phyloP scores from a whole-genome alignment of 2,888 invertebrate species.

The Coecobrya sp. region DNA sequence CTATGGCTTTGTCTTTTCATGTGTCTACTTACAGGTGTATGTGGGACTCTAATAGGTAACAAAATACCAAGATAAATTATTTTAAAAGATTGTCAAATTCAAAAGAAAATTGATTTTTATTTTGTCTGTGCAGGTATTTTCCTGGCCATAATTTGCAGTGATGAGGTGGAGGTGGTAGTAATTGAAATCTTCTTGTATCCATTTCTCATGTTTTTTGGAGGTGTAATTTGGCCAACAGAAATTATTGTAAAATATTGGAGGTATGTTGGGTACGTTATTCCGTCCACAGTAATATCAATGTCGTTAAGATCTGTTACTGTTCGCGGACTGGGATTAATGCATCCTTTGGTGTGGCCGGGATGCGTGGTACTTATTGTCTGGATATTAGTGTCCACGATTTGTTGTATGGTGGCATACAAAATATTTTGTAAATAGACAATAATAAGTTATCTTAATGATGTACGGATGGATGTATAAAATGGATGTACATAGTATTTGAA shows the following conservation, averaged over 20 bases:
- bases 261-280: not conserved
- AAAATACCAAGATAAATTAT: no score
- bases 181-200: not conserved
- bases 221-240: not conserved
- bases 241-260: not conserved
- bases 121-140: not conserved
- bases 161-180: not conserved
- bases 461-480: no score
- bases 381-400: not conserved
- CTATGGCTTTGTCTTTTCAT: not conserved
- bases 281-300: not conserved
- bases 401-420: no score
- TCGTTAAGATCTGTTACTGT: not conserved
- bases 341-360: conserved; percentile 92
- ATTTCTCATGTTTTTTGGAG: not conserved
- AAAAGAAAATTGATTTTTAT: no score
- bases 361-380: conserved; percentile 90
- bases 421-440: no score
- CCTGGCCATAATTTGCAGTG: not conserved
- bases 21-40: not conserved
- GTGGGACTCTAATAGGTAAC: not conserved
- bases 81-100: no score
- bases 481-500: no score
- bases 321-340: conserved; percentile 90
- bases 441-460: no score